phyloP scores from a whole-genome alignment of 2,888 invertebrate genomes.

The Neria commutata region DNA sequence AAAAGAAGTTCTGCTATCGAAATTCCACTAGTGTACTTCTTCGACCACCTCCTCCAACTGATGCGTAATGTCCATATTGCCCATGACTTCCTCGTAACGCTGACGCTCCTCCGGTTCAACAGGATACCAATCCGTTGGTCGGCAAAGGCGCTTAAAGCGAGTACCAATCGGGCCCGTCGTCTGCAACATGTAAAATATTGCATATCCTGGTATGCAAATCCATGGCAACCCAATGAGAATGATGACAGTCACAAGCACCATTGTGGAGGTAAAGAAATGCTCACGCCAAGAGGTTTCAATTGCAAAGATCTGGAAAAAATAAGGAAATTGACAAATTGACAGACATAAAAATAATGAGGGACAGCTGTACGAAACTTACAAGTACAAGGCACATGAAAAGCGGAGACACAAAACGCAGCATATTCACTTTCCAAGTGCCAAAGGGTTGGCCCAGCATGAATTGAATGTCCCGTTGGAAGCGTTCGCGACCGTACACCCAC shows the following conservation, averaged over 20 bases:
- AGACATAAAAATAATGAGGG: too few species aligned
- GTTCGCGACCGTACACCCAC: constrained; percentile 78
- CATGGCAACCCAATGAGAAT: constrained; percentile 43
- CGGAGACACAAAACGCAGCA: constrained; percentile 54
- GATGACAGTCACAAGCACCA: constrained; percentile 26
- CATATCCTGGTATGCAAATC: constrained; percentile 51
- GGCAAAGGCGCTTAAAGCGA: constrained; percentile 47
- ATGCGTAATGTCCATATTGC: constrained; percentile 51
- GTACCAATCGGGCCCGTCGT: constrained; percentile 44
- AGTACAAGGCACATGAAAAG: constrained; percentile 38
- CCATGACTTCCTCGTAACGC: constrained; percentile 50
- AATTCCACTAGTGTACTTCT: constrained; percentile 23
- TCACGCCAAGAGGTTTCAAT: constrained; percentile 16
- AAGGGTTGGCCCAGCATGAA: constrained; percentile 77
- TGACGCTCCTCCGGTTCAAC: constrained; percentile 48
- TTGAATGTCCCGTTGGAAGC: constrained; percentile 70
- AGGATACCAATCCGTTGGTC: constrained; percentile 60
- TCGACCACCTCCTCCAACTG: constrained; percentile 49
- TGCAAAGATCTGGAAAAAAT: constrained; percentile 30
- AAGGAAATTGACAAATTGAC: too few species aligned
- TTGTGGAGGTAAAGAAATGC: constrained; percentile 19
- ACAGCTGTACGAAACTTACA: too few species aligned
- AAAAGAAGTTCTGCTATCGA: too few species aligned
- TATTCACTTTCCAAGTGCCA: constrained; percentile 58
- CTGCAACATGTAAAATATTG: constrained; percentile 41